Evolutionary conservation across 1,140 invertebrate genomes (phyloP).

Genomic region (Drosophila melanica): DNA sequence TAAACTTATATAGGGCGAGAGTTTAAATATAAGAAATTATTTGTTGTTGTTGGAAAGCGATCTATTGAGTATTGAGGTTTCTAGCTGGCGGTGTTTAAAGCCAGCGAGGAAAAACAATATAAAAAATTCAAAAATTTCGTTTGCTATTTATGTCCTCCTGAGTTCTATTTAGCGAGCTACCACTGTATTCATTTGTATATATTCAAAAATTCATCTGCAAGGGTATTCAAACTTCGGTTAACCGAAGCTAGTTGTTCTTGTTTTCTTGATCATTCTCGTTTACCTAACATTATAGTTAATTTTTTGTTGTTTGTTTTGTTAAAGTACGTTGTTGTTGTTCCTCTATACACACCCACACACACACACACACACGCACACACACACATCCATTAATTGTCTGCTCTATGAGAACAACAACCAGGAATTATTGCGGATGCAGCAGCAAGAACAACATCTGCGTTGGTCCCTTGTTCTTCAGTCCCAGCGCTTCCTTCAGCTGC

Average conservation of each 20-base stretch:
- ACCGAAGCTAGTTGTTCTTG: neutral
- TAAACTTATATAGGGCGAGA: no score
- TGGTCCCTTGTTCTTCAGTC: neutral
- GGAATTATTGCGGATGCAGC: neutral
- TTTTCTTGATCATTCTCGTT: slow-evolving; percentile 7
- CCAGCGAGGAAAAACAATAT: no score
- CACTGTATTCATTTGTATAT: no score
- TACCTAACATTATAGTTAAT: slow-evolving; percentile 1
- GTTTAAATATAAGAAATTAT: no score
- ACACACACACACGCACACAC: neutral
- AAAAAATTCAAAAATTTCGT: no score
- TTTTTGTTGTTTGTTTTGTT: slow-evolving; percentile 9
- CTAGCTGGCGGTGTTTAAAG: no score
- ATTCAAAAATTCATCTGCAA: no score
- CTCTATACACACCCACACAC: slow-evolving; percentile 1
- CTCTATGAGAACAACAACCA: slow-evolving; percentile 12
- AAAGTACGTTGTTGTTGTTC: slow-evolving; percentile 39
- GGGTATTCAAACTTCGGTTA: no score
- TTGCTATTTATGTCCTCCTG: no score
- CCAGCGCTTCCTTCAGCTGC: neutral
- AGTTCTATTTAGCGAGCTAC: no score
- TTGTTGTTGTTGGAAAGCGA: no score
- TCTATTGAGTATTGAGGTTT: no score
- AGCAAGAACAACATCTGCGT: slow-evolving; percentile 6
- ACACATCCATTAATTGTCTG: slow-evolving; percentile 6